Base-by-base conservation (phyloP, 2,113 vertebrate species). In the Xyliphius kryptos region DNA sequence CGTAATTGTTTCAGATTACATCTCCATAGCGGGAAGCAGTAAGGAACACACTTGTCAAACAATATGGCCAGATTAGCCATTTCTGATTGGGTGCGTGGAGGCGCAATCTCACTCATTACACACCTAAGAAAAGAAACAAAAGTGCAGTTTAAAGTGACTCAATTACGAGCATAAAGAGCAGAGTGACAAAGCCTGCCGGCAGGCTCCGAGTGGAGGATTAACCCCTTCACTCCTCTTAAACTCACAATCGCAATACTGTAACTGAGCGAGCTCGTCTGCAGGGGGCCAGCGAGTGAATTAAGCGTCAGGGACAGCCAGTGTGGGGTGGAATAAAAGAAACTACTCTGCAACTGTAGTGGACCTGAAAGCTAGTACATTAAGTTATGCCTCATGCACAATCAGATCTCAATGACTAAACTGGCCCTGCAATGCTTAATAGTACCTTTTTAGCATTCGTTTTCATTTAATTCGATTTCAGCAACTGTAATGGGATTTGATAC, bases 1-100 rank as follows among this genome's bases (percentile, higher is more conserved):
- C 74, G 80, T 82, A 87, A 89, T 80, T 76, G 81, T 87, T 90
- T 86, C 68, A 89, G 87, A 89, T 84, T 87, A 77, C 79, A 81
- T 82, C 80, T 76, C 76, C 73, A 80, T 85, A 80, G 75, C 78
- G 79, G 81, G 75, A 76, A 86, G 85, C 84, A 70, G 76, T 67
- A 82, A 82, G 80, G 77, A 80, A 87, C 79, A 54, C 74, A 84
- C 68, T 79, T 78, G 69, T 86, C 83, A 89, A 88, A 90, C 82
- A 92, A 80, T 80, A 85, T 80, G 75, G 78, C 84, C 79, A 88
- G 81, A 85, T 87, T 86, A 88, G 79, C 83, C 81, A 85, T 83
- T 81, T 90, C 84, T 86, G 86, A 87, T 82, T 90, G 85, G 81
- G 78, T 80, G 56, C 74, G 76, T 73, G 63, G 81, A 84, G 69